Evolutionary conservation across 2,888 invertebrate genomes (phyloP).

Genomic region (Drosophila infuscata): DNA sequence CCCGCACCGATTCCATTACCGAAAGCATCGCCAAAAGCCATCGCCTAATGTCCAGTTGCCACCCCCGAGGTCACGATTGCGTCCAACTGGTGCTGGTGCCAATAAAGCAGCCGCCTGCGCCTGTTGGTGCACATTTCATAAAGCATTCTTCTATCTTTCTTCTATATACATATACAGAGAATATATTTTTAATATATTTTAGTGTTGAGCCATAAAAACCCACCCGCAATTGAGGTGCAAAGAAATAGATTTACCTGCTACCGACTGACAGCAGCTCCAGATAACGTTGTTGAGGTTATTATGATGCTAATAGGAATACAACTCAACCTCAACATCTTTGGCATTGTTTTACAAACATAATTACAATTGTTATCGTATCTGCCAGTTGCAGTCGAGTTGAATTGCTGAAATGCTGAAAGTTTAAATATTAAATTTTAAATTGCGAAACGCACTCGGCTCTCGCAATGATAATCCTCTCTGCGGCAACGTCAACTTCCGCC

Average conservation of each 20-base stretch:
- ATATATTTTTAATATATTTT: conserved; percentile 62
- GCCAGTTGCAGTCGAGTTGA: background rate
- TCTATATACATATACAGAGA: no score
- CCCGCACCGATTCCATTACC: background rate
- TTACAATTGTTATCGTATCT: conserved; percentile 43
- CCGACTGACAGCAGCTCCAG: background rate
- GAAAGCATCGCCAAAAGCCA: conserved; percentile 11
- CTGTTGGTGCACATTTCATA: conserved; percentile 56
- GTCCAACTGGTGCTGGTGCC: conserved; percentile 57
- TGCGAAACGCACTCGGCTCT: background rate
- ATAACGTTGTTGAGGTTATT: conserved; percentile 2
- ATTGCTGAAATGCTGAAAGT: background rate
- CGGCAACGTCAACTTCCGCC: conserved; percentile 44
- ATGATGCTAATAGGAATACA: conserved; percentile 1
- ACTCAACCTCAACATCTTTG: background rate
- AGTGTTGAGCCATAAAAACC: conserved; percentile 60
- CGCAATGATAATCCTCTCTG: background rate
- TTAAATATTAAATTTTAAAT: background rate
- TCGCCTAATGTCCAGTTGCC: conserved; percentile 70
- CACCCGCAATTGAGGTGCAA: conserved; percentile 46
- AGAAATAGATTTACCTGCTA: conserved; percentile 14
- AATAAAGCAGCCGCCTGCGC: conserved; percentile 64
- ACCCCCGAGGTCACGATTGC: conserved; percentile 30
- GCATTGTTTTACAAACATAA: conserved; percentile 32
- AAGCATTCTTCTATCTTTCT: conserved; percentile 17